Evolutionary conservation across 2,113 vertebrate genomes (phyloP).

Genomic region (Stercorarius parasiticus): DNA sequence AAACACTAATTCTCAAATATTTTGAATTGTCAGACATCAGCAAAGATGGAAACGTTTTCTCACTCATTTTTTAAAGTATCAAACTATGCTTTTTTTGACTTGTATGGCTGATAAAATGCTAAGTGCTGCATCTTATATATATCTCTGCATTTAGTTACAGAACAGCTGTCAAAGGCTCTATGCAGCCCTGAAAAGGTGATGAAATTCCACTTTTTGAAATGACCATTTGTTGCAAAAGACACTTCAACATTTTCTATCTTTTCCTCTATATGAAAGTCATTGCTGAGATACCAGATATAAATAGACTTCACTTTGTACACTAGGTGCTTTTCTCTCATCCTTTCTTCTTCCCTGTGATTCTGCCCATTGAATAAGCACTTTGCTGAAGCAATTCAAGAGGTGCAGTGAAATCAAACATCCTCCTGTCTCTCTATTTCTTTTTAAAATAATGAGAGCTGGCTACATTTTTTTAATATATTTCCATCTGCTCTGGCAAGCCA

Average conservation of each 20-base stretch:
- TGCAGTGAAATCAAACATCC: background rate
- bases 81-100: background rate
- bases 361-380: conserved; percentile 39
- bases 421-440: background rate
- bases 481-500: background rate
- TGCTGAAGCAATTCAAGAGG: background rate
- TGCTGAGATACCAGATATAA: conserved; percentile 29
- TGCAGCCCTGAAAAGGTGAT: background rate
- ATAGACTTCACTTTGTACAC: background rate
- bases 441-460: background rate
- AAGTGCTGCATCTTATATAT: background rate
- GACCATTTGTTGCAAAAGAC: background rate
- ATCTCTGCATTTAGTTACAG: background rate
- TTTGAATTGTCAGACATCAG: background rate
- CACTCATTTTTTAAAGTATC: background rate
- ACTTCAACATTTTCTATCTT: background rate
- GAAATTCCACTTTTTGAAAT: conserved; percentile 2
- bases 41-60: background rate
- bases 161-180: background rate
- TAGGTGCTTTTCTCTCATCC: background rate
- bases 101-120: background rate
- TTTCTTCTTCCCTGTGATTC: background rate
- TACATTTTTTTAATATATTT: background rate
- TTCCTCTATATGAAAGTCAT: background rate
- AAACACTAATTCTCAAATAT: background rate